Evolutionary conservation across 2,888 invertebrate species (phyloP), one percentile per base, ranked within the genome.

Genomic region (Tetragnatha montana): DNA sequence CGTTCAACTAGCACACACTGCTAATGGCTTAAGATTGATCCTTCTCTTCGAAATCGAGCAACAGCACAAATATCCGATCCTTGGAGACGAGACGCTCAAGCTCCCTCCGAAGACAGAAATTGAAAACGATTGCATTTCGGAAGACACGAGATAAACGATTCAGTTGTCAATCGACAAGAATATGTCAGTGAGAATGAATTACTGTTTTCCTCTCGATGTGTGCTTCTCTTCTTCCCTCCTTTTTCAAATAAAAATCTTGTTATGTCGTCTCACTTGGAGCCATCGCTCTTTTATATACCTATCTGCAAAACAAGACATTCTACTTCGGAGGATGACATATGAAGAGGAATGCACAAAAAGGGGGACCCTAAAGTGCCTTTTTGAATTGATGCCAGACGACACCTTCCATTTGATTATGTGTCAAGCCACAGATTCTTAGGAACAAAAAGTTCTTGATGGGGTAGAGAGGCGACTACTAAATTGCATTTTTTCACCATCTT

Each of bases 291-390:
- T 10, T 17, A 60, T 60, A 60, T 8, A 60, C 60, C 12, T 60
- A 60, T 60, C 60, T 60, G 60, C 60, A 60, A 60, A 60, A 60
- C 60, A 60, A 60, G 60, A 60, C 60, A 60, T 60, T 60, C 60
- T 60, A 60, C 60, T 60, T 17, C 17, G 60, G 14, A 7, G 17
- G 8, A 60, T 60, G 60, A 60, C 12, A 60, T 17, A 60, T 17
- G 17, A 60, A 60, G 17, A 60, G 60, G 8, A 60, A 60, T 12
- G 17, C 60, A 17, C n/a, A n/a, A n/a, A n/a, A n/a, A n/a, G n/a
- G 17, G 4, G 12, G 14, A 60, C 60, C 12, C 60, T 8, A 60
- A 60, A 60, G 60, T 60, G 60, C 60, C 4, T 60, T 35, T 60
- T 60, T 60, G 60, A 60, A 60, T 60, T 10, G 14, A 10, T 60